Evolutionary conservation across 2,888 invertebrate species (phyloP).

Genomic region (Synergus japonicus): DNA sequence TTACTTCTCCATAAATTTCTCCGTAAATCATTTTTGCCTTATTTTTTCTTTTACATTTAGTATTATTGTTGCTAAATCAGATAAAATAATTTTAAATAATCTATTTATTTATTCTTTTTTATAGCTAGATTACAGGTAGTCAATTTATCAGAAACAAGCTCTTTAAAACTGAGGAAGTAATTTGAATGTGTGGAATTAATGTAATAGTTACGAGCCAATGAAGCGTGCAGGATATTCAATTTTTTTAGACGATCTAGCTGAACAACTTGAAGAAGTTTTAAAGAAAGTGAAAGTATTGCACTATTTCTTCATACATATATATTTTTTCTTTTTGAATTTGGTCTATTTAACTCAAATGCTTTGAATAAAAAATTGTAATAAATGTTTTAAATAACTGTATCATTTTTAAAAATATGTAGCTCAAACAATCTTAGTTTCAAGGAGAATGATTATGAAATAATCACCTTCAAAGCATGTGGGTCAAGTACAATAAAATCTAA

Average conservation of each 20-base stretch:
- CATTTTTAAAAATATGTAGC: background rate
- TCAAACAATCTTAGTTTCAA: background rate
- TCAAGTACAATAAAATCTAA: conserved; percentile 9
- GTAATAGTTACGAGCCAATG: conserved; percentile 8
- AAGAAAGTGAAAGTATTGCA: conserved; percentile 51
- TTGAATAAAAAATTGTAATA: background rate
- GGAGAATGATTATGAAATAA: background rate
- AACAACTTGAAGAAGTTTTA: conserved; percentile 51
- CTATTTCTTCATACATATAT: background rate
- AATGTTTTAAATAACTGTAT: background rate
- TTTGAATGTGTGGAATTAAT: background rate
- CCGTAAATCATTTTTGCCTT: background rate
- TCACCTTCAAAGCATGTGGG: background rate
- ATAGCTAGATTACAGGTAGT: background rate
- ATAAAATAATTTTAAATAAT: background rate
- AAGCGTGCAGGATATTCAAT: background rate
- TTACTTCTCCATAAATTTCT: background rate
- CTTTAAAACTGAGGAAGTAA: background rate
- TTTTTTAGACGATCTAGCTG: conserved; percentile 45
- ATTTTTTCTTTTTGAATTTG: background rate
- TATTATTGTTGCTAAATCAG: background rate
- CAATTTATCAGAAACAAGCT: background rate
- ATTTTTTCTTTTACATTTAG: background rate
- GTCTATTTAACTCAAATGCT: background rate
- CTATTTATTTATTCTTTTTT: background rate